Evolutionary conservation across 2,888 invertebrate genomes (phyloP).

Genomic region (Timema cristinae): DNA sequence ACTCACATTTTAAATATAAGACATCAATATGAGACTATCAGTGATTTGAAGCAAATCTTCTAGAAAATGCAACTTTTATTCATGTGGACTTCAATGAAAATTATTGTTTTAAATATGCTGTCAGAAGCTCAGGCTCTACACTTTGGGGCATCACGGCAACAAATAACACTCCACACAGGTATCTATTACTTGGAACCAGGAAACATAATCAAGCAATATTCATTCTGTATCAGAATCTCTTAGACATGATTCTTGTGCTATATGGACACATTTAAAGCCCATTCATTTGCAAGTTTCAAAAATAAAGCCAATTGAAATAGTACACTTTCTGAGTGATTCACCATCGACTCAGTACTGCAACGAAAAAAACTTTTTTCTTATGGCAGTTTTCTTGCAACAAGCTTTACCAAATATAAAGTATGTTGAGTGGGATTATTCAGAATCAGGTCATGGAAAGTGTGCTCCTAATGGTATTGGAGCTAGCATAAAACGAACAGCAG

Average conservation of each 20-base stretch:
- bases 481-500: slow-evolving; percentile 1
- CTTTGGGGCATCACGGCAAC: slow-evolving; percentile 34
- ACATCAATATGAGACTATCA: slow-evolving; percentile 14
- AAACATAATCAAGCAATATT: not conserved
- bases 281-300: not conserved
- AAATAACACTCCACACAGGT: slow-evolving; percentile 37
- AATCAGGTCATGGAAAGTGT: not conserved
- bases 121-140: slow-evolving; percentile 37
- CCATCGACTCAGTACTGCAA: not conserved
- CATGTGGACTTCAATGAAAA: slow-evolving; percentile 38
- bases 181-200: slow-evolving; percentile 25
- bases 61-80: not conserved
- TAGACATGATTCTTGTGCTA: not conserved
- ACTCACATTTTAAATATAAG: not conserved
- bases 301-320: not conserved
- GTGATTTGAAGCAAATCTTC: slow-evolving; percentile 10
- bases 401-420: not conserved
- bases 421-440: not conserved
- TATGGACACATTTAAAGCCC: not conserved
- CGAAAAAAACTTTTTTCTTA: not conserved
- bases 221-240: not conserved
- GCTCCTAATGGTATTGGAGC: slow-evolving; percentile 2
- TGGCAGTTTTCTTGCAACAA: not conserved
- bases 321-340: not conserved
- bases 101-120: slow-evolving; percentile 33